These are phyloP conservation scores for Magallana ariakensis DNA, from an alignment of 1,140 invertebrate species.

Conservation along the genomic window DNA sequence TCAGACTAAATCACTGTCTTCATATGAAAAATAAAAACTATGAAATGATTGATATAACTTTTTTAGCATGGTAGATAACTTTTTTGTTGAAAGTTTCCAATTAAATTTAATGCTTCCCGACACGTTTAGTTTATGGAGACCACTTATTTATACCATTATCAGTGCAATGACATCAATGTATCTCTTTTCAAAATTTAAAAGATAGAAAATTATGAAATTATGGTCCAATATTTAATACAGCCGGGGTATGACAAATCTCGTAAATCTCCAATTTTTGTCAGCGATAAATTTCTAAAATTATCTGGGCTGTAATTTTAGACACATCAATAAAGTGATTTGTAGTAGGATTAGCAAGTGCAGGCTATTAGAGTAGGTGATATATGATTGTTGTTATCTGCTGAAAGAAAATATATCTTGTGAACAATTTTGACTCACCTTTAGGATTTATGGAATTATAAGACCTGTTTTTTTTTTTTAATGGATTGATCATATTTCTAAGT, in stretches of 20 bases:
- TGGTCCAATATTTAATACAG: constrained; percentile 32
- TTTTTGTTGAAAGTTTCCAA: not conserved
- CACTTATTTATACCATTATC: not conserved
- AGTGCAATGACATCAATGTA: not conserved
- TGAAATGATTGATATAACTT: not conserved
- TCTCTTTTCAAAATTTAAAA: constrained; percentile 27
- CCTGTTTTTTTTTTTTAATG: not conserved
- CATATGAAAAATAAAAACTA: not conserved
- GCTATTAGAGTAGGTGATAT: not conserved
- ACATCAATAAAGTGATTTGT: constrained; percentile 32
- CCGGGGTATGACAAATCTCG: constrained; percentile 15
- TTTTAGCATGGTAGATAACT: not conserved
- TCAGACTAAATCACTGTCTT: constrained; percentile 7
- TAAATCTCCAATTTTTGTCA: constrained; percentile 8
- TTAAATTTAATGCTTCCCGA: not conserved
- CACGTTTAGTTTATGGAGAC: not conserved
- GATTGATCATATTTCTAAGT: not conserved
- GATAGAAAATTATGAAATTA: constrained; percentile 35
- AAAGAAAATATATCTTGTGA: not conserved
- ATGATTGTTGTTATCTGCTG: not conserved
- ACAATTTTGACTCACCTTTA: not conserved
- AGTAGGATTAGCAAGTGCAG: constrained; percentile 11
- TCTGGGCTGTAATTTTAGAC: not conserved
- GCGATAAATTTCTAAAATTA: not conserved
- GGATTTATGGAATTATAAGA: constrained; percentile 3